phyloP scores from a whole-genome alignment of 2,888 invertebrate species.

The Leptarthrus brevirostris region DNA sequence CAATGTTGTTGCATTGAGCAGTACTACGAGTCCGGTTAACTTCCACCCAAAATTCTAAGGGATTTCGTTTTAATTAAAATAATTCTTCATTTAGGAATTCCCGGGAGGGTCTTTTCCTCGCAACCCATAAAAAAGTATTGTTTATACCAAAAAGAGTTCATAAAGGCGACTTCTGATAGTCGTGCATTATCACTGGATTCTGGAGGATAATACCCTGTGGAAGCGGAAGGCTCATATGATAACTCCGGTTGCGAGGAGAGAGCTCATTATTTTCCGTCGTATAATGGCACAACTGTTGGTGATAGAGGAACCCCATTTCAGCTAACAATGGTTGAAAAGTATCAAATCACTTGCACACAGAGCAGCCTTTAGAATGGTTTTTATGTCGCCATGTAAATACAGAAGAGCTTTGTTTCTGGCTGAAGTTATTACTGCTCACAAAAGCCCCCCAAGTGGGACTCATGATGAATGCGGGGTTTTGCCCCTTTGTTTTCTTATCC shows the following conservation, averaged over 20 bases:
- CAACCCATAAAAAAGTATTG: not conserved
- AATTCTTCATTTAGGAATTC: no score
- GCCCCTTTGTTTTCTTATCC: constrained; percentile 50
- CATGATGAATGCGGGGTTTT: constrained; percentile 46
- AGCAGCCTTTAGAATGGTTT: constrained; percentile 31
- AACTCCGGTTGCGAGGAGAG: constrained; percentile 14
- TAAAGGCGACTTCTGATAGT: constrained; percentile 32
- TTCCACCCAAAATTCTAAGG: no score
- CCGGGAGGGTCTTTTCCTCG: no score
- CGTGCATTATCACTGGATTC: constrained; percentile 14
- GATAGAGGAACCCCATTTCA: constrained; percentile 50
- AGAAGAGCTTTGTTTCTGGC: constrained; percentile 49
- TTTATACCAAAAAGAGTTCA: constrained; percentile 18
- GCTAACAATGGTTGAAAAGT: constrained; percentile 52
- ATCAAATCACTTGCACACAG: constrained; percentile 52
- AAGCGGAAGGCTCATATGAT: constrained; percentile 38
- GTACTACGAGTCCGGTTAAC: no score
- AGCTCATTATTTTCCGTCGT: constrained; percentile 44
- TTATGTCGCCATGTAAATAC: constrained; percentile 51
- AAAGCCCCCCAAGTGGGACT: constrained; percentile 43
- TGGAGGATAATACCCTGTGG: constrained; percentile 20
- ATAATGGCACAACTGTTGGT: constrained; percentile 51
- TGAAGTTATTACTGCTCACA: constrained; percentile 51
- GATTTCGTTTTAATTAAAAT: no score
- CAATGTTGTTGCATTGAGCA: no score